A percentile compares a stretch with the other conserved stretches of the same genome.
phyloP scores from a whole-genome alignment of 1,140 invertebrate species.

The Penaeus indicus region DNA sequence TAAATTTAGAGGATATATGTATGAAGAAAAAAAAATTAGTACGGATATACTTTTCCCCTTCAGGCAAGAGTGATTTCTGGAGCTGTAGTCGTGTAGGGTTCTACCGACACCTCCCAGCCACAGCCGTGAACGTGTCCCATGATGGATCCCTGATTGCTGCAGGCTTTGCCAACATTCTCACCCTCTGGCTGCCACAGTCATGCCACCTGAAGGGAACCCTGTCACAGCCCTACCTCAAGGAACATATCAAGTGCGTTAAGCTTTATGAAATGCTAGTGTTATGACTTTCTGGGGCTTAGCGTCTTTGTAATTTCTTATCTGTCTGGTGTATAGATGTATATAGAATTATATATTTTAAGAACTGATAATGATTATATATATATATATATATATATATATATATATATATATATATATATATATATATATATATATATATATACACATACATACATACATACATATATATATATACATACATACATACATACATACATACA shows the following conservation, averaged over 20 bases:
- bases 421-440: too few relatives aligned
- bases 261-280: neutral
- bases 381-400: too few relatives aligned
- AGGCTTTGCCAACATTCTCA: constrained; percentile 79
- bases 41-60: neutral
- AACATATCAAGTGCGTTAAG: constrained; percentile 68
- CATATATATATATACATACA: too few relatives aligned
- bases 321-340: too few relatives aligned
- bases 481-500: too few relatives aligned
- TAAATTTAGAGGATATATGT: too few relatives aligned
- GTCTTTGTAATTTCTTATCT: too few relatives aligned
- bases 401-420: too few relatives aligned
- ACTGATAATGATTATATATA: too few relatives aligned
- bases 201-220: constrained; percentile 74
- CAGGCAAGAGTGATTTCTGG: constrained; percentile 73
- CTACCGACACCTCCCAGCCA: constrained; percentile 76
- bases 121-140: constrained; percentile 77
- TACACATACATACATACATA: too few relatives aligned
- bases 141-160: constrained; percentile 84
- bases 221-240: constrained; percentile 63
- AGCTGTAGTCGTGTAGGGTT: constrained; percentile 77
- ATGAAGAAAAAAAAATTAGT: neutral
- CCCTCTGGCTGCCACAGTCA: constrained; percentile 77
- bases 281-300: too few relatives aligned
- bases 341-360: too few relatives aligned